Conservation (phyloP, 2,113 vertebrate genomes). For the Nettapus auritus region DNA sequence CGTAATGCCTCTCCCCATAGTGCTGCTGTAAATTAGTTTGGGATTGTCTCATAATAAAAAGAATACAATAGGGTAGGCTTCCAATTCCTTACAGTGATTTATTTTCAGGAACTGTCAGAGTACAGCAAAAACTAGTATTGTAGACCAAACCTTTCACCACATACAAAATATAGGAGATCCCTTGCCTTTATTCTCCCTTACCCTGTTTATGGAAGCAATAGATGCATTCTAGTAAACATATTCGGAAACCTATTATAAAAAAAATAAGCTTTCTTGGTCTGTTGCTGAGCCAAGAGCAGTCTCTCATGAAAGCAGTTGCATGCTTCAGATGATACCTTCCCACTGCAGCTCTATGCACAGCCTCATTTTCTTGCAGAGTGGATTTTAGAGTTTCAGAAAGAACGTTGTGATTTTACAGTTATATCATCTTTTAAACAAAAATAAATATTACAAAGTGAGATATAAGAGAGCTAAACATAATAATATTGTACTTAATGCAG, state of each 20-base stretch:
- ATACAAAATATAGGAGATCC: not conserved
- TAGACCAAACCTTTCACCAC: not conserved
- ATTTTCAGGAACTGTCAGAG: not conserved
- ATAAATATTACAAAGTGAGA: not conserved
- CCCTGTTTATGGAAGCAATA: not conserved
- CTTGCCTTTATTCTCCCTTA: not conserved
- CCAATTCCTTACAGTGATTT: not conserved
- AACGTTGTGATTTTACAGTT: not conserved
- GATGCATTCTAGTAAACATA: not conserved
- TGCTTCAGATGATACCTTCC: not conserved
- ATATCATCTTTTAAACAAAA: not conserved
- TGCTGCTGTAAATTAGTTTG: not conserved
- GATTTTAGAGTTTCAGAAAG: not conserved
- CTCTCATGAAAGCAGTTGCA: not conserved
- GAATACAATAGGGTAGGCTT: not conserved
- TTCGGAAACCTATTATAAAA: not conserved
- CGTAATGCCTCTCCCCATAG: not conserved
- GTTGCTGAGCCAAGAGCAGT: not conserved
- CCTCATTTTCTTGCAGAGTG: not conserved
- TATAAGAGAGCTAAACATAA: not conserved
- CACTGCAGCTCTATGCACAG: not conserved
- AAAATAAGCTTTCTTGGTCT: not conserved
- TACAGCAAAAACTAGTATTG: not conserved
- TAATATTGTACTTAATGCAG: accelerated
- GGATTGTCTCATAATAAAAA: not conserved